These are phyloP conservation scores for Prorops nasuta DNA, from an alignment of 1,140 invertebrate genomes.

Conservation along the genomic window DNA sequence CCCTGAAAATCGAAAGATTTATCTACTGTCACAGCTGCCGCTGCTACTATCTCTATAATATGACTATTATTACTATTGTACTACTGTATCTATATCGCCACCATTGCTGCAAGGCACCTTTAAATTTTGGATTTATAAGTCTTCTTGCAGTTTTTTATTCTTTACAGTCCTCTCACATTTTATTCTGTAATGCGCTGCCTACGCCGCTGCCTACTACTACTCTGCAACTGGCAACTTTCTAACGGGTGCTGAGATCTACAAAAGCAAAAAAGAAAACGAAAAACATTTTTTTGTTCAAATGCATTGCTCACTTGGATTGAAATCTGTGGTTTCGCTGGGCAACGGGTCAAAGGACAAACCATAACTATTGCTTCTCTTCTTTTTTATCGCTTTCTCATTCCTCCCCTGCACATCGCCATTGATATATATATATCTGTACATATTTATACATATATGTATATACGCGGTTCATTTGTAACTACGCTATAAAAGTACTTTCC, in stretches of 20 bases:
- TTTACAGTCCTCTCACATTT: constrained; percentile 46
- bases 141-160: constrained; percentile 43
- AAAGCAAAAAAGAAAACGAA: no score
- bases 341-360: no score
- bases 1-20: background rate
- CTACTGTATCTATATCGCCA: constrained; percentile 23
- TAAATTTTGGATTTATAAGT: constrained; percentile 35
- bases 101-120: constrained; percentile 30
- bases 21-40: constrained; percentile 27
- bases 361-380: background rate
- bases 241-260: constrained; percentile 17
- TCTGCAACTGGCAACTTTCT: constrained; percentile 39
- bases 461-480: no score
- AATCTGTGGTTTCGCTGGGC: no score
- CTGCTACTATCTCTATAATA: constrained; percentile 17
- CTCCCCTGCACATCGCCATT: no score
- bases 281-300: background rate
- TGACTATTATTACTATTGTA: constrained; percentile 19
- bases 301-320: no score
- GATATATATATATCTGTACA: no score
- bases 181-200: constrained; percentile 49
- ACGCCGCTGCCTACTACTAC: constrained; percentile 49
- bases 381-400: no score
- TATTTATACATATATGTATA: no score
- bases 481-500: no score